Evolutionary conservation across 2,113 vertebrate genomes (phyloP), one percentile per base, ranked within the genome.

Genomic region (Psettodes erumei): DNA sequence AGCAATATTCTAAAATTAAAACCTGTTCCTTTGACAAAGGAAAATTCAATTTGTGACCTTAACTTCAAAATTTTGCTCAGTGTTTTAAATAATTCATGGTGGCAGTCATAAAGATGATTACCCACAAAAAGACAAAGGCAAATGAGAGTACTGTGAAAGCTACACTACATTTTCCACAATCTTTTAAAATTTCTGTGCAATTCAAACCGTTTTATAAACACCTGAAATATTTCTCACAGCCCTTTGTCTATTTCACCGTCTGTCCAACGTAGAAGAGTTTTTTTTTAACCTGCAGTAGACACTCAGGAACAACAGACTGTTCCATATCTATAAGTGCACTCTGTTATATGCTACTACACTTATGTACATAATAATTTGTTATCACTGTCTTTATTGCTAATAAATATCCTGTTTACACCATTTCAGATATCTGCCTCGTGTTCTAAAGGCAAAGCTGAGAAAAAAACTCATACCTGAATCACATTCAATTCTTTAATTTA

Each of bases 281-380:
- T 77, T 61, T 43, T n/a, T n/a, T n/a, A n/a, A 79, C 48, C 69
- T 58, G 27, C 77, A 77, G 61, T 67, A 51, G 50, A 86, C 71
- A 86, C 88, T 89, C 89, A 87, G 90, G 90, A 88, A 78, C 86
- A 87, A 86, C 71, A 84, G 75, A 91, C 86, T 91, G 86, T 91
- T 89, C 84, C 84, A 83, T 53, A 70, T 82, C 51, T 84, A 45
- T 59, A 85, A 82, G 47, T 85, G 75, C 83, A 86, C 69, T 87
- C 58, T 62, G 71, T 65, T 61, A 66, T 35, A 78, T 59, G 32
- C 54, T 75, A 75, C 9, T 32, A 51, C 21, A 75, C 65, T 50
- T 82, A 40, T 82, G 84, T 88, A 82, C 19, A 88, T 66, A 77
- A 60, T 55, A 61, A 71, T 88, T 89, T 89, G 79, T 83, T 85